A percentile compares a stretch with the other conserved stretches of the same genome.
Conservation (phyloP, 2,113 vertebrate species). For the Hippocampus guttulatus region DNA sequence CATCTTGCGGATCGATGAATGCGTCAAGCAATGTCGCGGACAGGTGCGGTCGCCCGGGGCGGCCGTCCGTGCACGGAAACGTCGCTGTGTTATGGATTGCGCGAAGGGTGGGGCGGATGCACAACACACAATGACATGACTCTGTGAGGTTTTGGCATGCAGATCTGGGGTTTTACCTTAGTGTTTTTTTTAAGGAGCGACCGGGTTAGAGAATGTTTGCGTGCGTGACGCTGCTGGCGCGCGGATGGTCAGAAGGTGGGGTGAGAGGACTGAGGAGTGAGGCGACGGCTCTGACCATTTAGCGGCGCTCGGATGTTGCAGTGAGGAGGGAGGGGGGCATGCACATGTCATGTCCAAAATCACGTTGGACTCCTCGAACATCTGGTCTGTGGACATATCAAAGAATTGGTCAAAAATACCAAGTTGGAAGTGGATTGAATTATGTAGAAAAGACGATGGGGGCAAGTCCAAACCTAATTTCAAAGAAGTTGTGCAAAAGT, state of each 20-base stretch:
- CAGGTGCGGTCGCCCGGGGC: constrained; percentile 49
- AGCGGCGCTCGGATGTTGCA: neutral
- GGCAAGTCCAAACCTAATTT: too few relatives aligned
- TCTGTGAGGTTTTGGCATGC: constrained; percentile 35
- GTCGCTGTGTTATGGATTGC: constrained; percentile 11
- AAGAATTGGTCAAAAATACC: too few relatives aligned
- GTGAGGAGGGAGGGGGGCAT: neutral
- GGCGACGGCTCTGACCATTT: constrained; percentile 10
- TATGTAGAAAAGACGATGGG: too few relatives aligned
- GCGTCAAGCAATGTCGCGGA: constrained; percentile 29
- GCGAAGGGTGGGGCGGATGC: constrained; percentile 22
- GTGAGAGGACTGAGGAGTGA: constrained; percentile 17
- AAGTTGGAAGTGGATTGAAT: too few relatives aligned
- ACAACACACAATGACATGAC: constrained; percentile 20
- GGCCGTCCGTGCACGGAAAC: constrained; percentile 11
- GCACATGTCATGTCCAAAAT: neutral
- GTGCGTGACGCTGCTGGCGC: constrained; percentile 19
- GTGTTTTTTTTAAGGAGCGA: constrained; percentile 24
- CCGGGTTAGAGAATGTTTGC: constrained; percentile 26
- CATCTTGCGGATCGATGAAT: constrained; percentile 9
- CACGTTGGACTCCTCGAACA: neutral
- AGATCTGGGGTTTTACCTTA: constrained; percentile 52
- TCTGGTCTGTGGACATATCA: neutral
- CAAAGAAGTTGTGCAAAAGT: too few relatives aligned
- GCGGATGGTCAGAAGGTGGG: constrained; percentile 30